Evolutionary conservation across 2,113 vertebrate species (phyloP).

Genomic region (Polyodon spathula): DNA sequence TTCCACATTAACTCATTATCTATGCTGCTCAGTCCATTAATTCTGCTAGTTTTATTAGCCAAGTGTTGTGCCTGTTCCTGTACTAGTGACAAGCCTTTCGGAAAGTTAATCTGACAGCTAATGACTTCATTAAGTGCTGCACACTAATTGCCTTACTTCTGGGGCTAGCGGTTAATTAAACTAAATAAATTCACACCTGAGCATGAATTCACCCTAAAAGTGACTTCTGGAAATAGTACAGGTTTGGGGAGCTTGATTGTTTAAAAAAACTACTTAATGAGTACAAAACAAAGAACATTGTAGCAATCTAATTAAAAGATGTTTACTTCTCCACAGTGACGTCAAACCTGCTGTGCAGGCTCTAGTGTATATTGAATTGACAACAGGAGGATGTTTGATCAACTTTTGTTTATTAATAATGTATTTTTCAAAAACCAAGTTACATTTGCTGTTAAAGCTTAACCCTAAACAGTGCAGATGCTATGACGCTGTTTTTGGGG

Average conservation of each 20-base stretch:
- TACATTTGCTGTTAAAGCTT: too few relatives aligned
- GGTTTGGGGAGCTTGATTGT: too few relatives aligned
- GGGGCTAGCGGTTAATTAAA: slow-evolving; percentile 89
- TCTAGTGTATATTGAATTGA: slow-evolving; percentile 39
- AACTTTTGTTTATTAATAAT: too few relatives aligned
- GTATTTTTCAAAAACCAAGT: too few relatives aligned
- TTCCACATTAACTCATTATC: slow-evolving; percentile 96
- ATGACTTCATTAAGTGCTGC: slow-evolving; percentile 88
- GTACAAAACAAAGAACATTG: slow-evolving; percentile 54
- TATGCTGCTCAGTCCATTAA: slow-evolving; percentile 89
- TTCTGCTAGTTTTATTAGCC: slow-evolving; percentile 87
- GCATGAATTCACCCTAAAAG: slow-evolving; percentile 53
- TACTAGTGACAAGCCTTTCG: slow-evolving; percentile 76
- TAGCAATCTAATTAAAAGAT: slow-evolving; percentile 62
- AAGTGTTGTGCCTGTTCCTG: slow-evolving; percentile 65
- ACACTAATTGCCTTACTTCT: slow-evolving; percentile 93
- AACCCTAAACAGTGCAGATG: too few relatives aligned
- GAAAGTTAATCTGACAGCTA: slow-evolving; percentile 93
- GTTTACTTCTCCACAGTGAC: slow-evolving; percentile 53
- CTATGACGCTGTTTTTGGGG: too few relatives aligned
- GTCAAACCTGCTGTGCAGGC: slow-evolving; percentile 30
- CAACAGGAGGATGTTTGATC: too few relatives aligned
- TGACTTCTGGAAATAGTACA: neutral
- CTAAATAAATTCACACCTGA: slow-evolving; percentile 97
- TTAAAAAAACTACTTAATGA: too few relatives aligned